phyloP scores from a whole-genome alignment of 2,113 vertebrate genomes.

The Vombatus ursinus region DNA sequence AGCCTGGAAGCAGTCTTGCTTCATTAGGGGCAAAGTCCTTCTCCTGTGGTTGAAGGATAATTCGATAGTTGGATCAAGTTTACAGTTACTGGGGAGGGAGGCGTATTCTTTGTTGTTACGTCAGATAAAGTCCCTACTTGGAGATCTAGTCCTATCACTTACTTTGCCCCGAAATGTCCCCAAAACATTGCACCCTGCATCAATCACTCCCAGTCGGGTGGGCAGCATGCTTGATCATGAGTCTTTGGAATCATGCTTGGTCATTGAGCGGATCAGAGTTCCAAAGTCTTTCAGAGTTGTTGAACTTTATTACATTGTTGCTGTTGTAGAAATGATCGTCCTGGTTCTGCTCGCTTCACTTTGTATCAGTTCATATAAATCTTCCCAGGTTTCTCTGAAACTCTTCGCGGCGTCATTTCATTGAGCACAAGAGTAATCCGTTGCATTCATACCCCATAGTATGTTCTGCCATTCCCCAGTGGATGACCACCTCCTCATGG shows the following conservation, averaged over 20 bases:
- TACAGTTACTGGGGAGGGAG: neutral
- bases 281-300: neutral
- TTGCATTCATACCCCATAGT: too few species aligned
- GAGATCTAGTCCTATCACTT: too few species aligned
- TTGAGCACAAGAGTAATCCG: neutral
- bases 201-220: neutral
- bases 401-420: neutral
- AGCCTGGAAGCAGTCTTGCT: too few species aligned
- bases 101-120: neutral
- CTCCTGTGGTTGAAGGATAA: neutral
- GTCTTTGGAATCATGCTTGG: neutral
- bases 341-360: too few species aligned
- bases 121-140: neutral
- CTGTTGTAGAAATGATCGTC: too few species aligned
- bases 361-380: too few species aligned
- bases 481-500: neutral
- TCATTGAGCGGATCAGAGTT: neutral
- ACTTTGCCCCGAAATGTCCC: neutral
- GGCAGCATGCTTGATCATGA: too few species aligned
- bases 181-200: neutral
- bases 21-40: fast-evolving
- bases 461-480: neutral
- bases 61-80: neutral
- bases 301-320: neutral
- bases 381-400: too few species aligned